Base-by-base conservation (phyloP, 2,888 invertebrate genomes). In the Sarcophaga variegata region DNA sequence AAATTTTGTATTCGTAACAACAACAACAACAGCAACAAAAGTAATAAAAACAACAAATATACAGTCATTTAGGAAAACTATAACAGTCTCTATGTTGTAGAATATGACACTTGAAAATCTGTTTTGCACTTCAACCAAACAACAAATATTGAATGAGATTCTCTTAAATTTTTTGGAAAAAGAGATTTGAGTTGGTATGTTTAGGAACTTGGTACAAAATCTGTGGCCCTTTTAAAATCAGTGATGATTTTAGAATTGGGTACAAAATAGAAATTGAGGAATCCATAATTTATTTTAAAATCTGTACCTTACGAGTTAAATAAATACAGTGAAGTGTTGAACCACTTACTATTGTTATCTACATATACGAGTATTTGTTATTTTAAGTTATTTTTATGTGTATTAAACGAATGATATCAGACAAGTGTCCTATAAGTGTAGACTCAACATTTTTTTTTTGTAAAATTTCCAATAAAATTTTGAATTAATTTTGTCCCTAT, bases 51-150 rank as follows among this genome's bases (percentile, higher is more conserved):
- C 20, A 45, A 75, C 20, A 27, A 45, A 59, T 4, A 59, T 17
- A 17, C 14, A 64, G 45, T 11, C 66, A 59, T 45, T 54, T 5
- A 71, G 64, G 6, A 45, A n/a, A 67, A n/a, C 37, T 37, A 37
- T 37, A 37, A 37, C 37, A 37, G 37, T 37, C 37, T 37, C 37
- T 37, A 37, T 37, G 37, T 37, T 37, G 37, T 82, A 49, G 64
- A 60, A 71, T 49, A 47, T 72, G 72, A 83, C 72, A 78, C 78
- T 83, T 83, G 78, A 25, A 54, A 62, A 66, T 72, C n/a, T 54
- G 64, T 82, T 81, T 74, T 54, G 37, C 11, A 20, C 27, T 69
- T 69, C 14, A 37, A 8, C 6, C 27, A 74, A 59, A 10, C 12
- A 71, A 82, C 4, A 63, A 62, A 59, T 78, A 20, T 74, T 63